These are phyloP conservation scores for Polymixis lichenea DNA, from an alignment of 2,888 invertebrate species.

Conservation along the genomic window DNA sequence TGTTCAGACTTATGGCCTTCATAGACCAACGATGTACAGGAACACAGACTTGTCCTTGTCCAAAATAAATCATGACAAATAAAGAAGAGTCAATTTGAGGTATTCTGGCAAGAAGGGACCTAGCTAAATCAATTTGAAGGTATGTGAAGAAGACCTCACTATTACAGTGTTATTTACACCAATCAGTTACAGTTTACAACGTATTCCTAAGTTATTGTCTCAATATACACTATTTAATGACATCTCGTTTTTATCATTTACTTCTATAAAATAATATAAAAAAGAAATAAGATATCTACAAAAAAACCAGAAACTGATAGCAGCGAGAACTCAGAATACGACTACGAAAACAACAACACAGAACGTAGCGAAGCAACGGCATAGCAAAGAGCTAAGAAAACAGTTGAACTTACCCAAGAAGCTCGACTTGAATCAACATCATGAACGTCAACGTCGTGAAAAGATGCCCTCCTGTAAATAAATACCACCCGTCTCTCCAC, in stretches of 20 bases:
- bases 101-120: not conserved
- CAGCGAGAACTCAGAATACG: no score
- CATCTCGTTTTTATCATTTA: not conserved
- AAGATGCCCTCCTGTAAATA: no score
- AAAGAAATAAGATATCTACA: no score
- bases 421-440: no score
- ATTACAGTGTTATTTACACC: conserved; percentile 31
- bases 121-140: conserved; percentile 13
- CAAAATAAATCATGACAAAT: conserved; percentile 56
- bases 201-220: conserved; percentile 49
- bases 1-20: conserved; percentile 80
- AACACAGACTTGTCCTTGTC: conserved; percentile 67
- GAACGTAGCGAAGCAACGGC: no score
- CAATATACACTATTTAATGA: conserved; percentile 32
- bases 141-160: not conserved
- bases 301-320: no score
- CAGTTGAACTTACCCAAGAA: no score
- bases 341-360: no score
- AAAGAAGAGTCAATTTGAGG: not conserved
- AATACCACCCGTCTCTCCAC: no score
- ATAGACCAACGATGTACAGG: conserved; percentile 73
- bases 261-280: no score
- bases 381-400: no score
- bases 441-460: no score
- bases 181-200: conserved; percentile 26